These are phyloP conservation scores for Drosophila nigritarsus DNA, from an alignment of 2,888 invertebrate genomes.

Conservation along the genomic window DNA sequence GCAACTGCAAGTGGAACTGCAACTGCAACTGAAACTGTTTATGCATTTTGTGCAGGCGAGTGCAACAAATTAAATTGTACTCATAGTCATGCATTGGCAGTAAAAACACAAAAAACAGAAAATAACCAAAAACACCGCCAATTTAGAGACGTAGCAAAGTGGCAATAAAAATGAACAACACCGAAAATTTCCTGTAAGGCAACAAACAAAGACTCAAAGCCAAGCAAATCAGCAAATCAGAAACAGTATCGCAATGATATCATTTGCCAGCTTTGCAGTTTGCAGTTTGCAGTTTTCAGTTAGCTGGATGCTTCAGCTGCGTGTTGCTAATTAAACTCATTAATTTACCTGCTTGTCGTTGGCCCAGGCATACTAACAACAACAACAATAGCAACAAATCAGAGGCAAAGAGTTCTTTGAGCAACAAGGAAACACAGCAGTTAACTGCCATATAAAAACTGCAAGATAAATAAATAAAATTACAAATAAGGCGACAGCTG, in stretches of 20 bases:
- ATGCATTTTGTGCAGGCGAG: slow-evolving; percentile 81
- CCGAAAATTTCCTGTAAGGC: slow-evolving; percentile 53
- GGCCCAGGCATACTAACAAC: slow-evolving; percentile 21
- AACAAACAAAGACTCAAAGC: slow-evolving; percentile 20
- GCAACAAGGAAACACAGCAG: slow-evolving; percentile 70
- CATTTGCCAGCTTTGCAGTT: slow-evolving; percentile 34
- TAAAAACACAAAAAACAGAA: slow-evolving; percentile 51
- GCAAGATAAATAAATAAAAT: background rate
- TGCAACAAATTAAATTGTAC: slow-evolving; percentile 81
- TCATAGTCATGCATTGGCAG: slow-evolving; percentile 80
- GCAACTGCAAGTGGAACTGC: slow-evolving; percentile 25
- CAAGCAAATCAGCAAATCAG: slow-evolving; percentile 10
- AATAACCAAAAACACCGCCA: slow-evolving; percentile 27
- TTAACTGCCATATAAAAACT: slow-evolving; percentile 46
- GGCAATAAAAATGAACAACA: slow-evolving; percentile 75
- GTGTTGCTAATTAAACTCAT: slow-evolving; percentile 77
- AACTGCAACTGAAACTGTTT: slow-evolving; percentile 61
- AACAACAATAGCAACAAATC: slow-evolving; percentile 18
- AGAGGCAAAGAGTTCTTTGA: slow-evolving; percentile 55
- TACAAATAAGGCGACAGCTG: background rate
- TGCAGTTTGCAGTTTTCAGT: background rate
- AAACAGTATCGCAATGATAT: slow-evolving; percentile 58
- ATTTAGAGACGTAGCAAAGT: slow-evolving; percentile 64
- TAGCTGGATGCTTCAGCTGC: slow-evolving; percentile 53
- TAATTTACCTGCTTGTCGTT: slow-evolving; percentile 66